Percentiles rank a stretch among this genome's conserved stretches.
phyloP scores from a whole-genome alignment of 1,140 invertebrate species.

The Drosophila trapezifrons region DNA sequence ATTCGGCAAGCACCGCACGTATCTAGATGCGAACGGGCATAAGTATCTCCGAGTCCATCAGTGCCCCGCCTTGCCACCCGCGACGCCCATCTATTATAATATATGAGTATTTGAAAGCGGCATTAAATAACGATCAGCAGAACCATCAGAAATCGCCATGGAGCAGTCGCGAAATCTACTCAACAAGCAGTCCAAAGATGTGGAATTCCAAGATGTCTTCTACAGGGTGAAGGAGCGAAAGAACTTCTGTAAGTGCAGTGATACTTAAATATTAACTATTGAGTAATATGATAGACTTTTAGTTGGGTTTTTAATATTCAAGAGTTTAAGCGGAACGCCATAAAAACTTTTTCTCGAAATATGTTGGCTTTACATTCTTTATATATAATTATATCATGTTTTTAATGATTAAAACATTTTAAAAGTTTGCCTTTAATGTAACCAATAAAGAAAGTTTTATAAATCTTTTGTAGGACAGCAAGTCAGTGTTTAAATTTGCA shows the following conservation, averaged over 20 bases:
- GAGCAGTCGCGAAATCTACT: constrained; percentile 63
- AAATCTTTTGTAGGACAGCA: neutral
- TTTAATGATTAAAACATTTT: neutral
- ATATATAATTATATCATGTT: neutral
- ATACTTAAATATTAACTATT: neutral
- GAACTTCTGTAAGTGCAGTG: constrained; percentile 68
- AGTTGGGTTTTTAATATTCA: neutral
- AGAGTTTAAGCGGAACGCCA: no score
- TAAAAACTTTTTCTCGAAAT: neutral
- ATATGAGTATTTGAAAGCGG: constrained; percentile 36
- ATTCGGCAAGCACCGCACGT: constrained; percentile 66
- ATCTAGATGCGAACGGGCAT: constrained; percentile 25
- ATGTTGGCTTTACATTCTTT: neutral
- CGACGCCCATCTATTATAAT: constrained; percentile 16
- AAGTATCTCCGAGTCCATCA: constrained; percentile 38
- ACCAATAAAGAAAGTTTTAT: neutral
- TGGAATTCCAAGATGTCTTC: constrained; percentile 82
- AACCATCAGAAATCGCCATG: constrained; percentile 46
- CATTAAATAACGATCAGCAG: constrained; percentile 55
- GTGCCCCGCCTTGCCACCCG: constrained; percentile 28
- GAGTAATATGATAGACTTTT: neutral
- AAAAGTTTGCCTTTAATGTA: neutral
- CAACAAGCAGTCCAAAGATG: constrained; percentile 76
- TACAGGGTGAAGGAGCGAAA: constrained; percentile 74
- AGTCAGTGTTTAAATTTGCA: neutral